Evolutionary conservation across 1,140 invertebrate species (phyloP).

Genomic region (Pinna nobilis): DNA sequence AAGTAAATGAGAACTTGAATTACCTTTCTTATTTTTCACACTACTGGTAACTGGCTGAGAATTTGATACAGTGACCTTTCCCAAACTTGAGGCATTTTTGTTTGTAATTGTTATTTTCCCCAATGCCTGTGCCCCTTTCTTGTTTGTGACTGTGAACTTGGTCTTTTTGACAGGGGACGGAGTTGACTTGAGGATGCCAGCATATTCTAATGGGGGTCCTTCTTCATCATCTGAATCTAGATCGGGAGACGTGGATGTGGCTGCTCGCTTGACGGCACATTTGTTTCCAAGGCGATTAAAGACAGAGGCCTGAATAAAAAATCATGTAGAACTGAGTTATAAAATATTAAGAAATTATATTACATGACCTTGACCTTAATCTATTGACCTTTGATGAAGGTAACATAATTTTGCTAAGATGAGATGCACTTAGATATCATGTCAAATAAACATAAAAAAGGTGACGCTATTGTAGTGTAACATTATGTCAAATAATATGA

Average conservation of each 20-base stretch:
- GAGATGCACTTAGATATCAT: too few relatives aligned
- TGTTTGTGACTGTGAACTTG: conserved; percentile 39
- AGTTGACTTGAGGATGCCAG: conserved; percentile 54
- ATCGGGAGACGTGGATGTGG: conserved; percentile 61
- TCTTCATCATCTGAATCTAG: conserved; percentile 30
- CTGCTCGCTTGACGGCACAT: conserved; percentile 62
- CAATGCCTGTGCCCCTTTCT: not conserved
- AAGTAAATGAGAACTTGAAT: too few relatives aligned
- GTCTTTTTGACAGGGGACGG: conserved; percentile 47
- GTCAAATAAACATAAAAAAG: too few relatives aligned
- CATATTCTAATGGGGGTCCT: conserved; percentile 51
- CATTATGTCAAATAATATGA: too few relatives aligned
- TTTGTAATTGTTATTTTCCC: conserved; percentile 26
- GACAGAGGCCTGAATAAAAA: conserved; percentile 46
- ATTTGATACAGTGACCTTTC: not conserved
- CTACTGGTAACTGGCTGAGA: not conserved
- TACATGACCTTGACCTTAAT: too few relatives aligned
- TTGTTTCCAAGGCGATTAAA: conserved; percentile 66
- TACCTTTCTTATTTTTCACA: too few relatives aligned
- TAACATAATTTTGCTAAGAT: too few relatives aligned
- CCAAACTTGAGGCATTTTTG: conserved; percentile 6
- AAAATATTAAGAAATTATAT: not conserved
- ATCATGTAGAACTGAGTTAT: not conserved
- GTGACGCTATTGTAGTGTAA: too few relatives aligned
- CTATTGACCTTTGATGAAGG: too few relatives aligned